A percentile compares a stretch with the other conserved stretches of the same genome.
phyloP scores from a whole-genome alignment of 2,797 vertebrate species.

The Alca torda region DNA sequence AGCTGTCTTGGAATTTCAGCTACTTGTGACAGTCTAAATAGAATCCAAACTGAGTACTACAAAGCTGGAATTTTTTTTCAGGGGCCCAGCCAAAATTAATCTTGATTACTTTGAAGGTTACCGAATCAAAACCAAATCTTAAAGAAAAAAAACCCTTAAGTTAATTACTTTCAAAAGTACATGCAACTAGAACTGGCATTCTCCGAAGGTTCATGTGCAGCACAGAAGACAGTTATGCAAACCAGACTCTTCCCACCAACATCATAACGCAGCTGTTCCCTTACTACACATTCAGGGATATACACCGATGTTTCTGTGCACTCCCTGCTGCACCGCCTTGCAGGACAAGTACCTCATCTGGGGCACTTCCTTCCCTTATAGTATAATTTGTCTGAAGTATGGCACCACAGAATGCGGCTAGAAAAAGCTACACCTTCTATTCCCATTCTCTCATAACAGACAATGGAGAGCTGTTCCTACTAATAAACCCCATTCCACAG shows the following conservation, averaged over 20 bases:
- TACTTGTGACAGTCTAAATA: neutral
- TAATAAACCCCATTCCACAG: neutral
- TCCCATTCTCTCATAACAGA: neutral
- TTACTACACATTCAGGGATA: neutral
- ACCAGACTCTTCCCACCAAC: neutral
- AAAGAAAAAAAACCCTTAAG: neutral
- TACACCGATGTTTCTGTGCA: neutral
- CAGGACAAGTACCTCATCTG: neutral
- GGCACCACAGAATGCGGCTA: neutral
- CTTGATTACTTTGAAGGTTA: neutral
- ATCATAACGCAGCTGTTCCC: neutral
- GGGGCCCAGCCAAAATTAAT: neutral
- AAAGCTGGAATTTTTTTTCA: neutral
- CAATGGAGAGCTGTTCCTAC: neutral
- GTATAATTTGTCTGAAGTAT: neutral
- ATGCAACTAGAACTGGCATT: neutral
- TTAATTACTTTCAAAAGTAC: neutral
- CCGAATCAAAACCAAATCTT: neutral
- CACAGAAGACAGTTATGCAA: neutral
- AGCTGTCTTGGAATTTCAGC: neutral
- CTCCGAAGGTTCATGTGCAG: neutral
- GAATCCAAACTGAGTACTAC: neutral
- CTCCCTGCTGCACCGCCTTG: accelerated
- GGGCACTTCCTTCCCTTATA: neutral
- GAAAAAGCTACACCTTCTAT: neutral